Evolutionary conservation across 2,888 invertebrate genomes (phyloP).

Genomic region (Dorcus hopei): DNA sequence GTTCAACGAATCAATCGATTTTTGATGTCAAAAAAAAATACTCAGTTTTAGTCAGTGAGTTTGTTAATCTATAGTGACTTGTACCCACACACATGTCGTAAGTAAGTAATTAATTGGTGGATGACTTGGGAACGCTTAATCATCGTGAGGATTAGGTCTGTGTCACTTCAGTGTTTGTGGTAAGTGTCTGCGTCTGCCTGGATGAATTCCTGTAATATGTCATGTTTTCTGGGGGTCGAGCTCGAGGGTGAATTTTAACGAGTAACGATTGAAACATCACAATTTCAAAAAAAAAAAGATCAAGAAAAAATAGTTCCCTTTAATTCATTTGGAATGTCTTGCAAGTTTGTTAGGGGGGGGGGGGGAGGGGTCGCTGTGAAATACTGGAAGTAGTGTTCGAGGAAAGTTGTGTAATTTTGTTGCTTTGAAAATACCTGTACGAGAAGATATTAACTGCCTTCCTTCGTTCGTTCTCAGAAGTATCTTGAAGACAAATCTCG

Average conservation of each 20-base stretch:
- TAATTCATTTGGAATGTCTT: background rate
- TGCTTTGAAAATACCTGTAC: no score
- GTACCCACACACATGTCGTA: background rate
- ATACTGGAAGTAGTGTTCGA: no score
- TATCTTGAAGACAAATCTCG: no score
- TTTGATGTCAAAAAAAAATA: background rate
- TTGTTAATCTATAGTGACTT: slow-evolving; percentile 3
- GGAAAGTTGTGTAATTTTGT: no score
- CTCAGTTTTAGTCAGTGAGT: no score
- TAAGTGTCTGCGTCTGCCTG: slow-evolving; percentile 19
- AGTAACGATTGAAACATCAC: no score
- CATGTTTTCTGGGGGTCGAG: slow-evolving; percentile 2
- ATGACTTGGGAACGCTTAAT: slow-evolving; percentile 12
- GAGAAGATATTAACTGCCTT: no score
- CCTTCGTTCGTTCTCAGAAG: no score
- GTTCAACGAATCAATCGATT: background rate
- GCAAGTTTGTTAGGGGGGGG: no score
- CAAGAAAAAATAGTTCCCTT: no score
- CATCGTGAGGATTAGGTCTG: slow-evolving; percentile 24
- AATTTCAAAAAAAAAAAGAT: background rate
- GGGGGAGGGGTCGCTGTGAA: no score
- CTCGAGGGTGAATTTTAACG: background rate
- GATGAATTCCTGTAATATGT: slow-evolving; percentile 15
- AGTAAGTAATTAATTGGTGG: slow-evolving; percentile 4
- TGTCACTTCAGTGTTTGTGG: slow-evolving; percentile 19